Percentiles rank a stretch among this genome's conserved stretches.
Conservation (phyloP, 2,797 vertebrate genomes). For the Characodon lateralis region DNA sequence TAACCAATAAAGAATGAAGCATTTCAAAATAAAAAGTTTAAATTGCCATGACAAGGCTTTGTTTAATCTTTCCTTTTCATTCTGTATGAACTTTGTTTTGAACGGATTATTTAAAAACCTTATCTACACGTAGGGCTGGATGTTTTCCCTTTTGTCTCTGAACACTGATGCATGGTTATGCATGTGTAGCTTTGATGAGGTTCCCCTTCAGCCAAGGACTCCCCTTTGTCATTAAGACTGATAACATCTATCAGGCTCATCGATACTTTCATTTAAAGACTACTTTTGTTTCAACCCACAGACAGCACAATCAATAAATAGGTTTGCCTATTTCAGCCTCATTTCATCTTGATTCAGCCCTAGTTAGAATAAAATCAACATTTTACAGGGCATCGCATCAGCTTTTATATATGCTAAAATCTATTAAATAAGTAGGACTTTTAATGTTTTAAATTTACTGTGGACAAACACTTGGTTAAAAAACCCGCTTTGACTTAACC, state of each 20-base stretch:
- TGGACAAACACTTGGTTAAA: background rate
- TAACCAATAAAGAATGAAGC: background rate
- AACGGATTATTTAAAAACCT: conserved; percentile 46
- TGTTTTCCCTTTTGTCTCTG: conserved; percentile 19
- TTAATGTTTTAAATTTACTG: background rate
- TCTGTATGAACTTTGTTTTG: conserved; percentile 13
- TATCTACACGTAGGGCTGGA: conserved; percentile 28
- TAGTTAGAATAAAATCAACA: conserved; percentile 24
- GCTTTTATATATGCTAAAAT: background rate
- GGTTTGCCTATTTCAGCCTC: conserved; percentile 63
- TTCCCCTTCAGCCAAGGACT: conserved; percentile 71
- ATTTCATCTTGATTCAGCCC: conserved; percentile 48
- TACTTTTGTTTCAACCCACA: conserved; percentile 72
- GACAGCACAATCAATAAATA: conserved; percentile 66
- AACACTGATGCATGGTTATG: conserved; percentile 51
- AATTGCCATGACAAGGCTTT: background rate
- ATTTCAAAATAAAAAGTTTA: background rate
- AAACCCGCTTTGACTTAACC: background rate
- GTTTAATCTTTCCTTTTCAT: background rate
- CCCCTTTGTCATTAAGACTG: conserved; percentile 72
- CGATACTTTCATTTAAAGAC: conserved; percentile 65
- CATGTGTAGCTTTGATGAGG: conserved; percentile 69
- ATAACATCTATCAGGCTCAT: conserved; percentile 69
- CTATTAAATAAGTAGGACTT: background rate
- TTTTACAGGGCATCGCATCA: background rate